A percentile compares a stretch with the other conserved stretches of the same genome.
Evolutionary conservation across 1,140 invertebrate species (phyloP).

Genomic region (Plectrocnemia conspersa): DNA sequence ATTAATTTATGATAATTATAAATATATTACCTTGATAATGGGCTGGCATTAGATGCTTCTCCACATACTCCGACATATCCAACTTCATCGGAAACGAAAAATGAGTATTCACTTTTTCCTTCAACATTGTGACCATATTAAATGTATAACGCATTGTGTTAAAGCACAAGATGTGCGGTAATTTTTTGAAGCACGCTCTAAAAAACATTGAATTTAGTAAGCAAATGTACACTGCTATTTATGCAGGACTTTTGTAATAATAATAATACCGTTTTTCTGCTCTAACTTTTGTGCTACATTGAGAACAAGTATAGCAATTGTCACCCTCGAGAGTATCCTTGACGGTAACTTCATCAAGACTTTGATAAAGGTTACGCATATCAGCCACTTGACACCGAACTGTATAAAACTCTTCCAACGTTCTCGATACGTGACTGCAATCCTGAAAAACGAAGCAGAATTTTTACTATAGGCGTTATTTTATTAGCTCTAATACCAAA

Average conservation of each 20-base stretch:
- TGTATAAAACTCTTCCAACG: conserved; percentile 93
- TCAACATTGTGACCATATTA: conserved; percentile 95
- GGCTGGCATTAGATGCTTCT: conserved; percentile 87
- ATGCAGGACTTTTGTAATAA: too few relatives aligned
- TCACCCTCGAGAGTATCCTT: conserved; percentile 95
- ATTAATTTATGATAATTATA: neutral
- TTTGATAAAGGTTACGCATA: conserved; percentile 93
- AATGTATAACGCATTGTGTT: conserved; percentile 98
- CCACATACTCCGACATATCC: conserved; percentile 93
- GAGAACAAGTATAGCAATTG: conserved; percentile 96
- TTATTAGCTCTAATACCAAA: neutral
- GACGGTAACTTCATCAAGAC: conserved; percentile 90
- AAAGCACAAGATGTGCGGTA: conserved; percentile 90
- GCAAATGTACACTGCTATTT: conserved; percentile 2
- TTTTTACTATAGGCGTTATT: neutral
- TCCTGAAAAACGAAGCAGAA: conserved; percentile 54
- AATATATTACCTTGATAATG: conserved; percentile 61
- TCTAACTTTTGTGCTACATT: conserved; percentile 89
- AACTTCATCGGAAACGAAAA: conserved; percentile 92
- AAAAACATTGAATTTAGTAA: conserved; percentile 35
- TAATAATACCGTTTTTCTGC: conserved; percentile 81
- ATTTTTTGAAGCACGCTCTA: conserved; percentile 89
- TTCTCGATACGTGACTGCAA: conserved; percentile 89
- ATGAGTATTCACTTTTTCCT: conserved; percentile 95
- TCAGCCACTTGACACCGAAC: conserved; percentile 93